Evolutionary conservation across 2,888 invertebrate genomes (phyloP), one percentile per base, ranked within the genome.

Genomic region (Heteromyza rotundicornis): DNA sequence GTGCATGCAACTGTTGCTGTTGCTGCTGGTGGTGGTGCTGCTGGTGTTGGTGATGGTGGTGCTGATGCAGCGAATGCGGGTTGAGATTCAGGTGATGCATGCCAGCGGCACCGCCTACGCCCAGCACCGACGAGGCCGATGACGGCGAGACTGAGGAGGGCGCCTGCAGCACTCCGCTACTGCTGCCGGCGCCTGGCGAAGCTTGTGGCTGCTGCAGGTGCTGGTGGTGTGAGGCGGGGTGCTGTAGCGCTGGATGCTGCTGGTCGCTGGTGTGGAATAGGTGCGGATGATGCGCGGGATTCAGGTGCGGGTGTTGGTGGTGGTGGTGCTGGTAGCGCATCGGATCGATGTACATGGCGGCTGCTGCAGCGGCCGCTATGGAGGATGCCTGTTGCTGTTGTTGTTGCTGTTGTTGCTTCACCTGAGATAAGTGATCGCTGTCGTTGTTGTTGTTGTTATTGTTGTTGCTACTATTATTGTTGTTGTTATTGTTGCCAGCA

Each of bases 1-100:
- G 80, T 65, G 84, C 80, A 63, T 84, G 84, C 67, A 84, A 68
- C 73, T 84, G 84, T 64, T 84, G 84, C 65, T 84, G 83, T 68
- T 84, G 83, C 75, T 83, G 84, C 71, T 82, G 83, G 62, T 82
- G 84, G 59, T 82, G 83, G 56, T 82, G 83, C 60, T 83, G 83
- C 70, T 82, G 82, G 65, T 81, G 83, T 63, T 81, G 82, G 63
- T 82, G 81, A 49, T 80, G 81, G 57, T 81, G 79, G 57, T 82
- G 83, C 62, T 81, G 82, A 68, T 82, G 81, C 64, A 82, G 69
- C 51, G 80, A 72, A 51, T 80, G 81, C 17, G 82, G 80, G 71
- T 82, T 82, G 56, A 82, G 68, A 64, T 82, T 82, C 22, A 82
- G 70, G 57, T 76, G 77, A 68, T 83, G 83, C 47, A 81, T 74